Evolutionary conservation across 92 coral and sea anemone genomes (phyloP).

Genomic region (Blastomussa wellsi): DNA sequence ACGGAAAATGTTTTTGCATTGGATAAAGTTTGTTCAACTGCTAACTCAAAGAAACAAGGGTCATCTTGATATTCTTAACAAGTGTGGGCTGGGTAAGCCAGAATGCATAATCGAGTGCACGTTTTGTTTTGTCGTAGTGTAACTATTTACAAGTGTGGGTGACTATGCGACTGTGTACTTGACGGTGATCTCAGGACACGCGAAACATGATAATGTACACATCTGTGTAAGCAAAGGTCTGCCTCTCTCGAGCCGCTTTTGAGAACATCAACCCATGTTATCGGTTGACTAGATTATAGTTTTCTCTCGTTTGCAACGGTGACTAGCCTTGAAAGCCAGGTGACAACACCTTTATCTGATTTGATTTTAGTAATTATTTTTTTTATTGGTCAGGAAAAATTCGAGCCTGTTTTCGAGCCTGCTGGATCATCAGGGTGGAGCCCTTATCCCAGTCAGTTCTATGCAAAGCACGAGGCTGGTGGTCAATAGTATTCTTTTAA

Average conservation of each 20-base stretch:
- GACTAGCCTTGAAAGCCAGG: too few relatives aligned
- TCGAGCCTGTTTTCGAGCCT: too few relatives aligned
- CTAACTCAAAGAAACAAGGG: not conserved
- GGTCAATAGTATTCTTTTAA: too few relatives aligned
- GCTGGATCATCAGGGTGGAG: too few relatives aligned
- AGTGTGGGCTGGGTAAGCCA: not conserved
- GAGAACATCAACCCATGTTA: too few relatives aligned
- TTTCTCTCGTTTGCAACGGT: too few relatives aligned
- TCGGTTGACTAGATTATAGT: too few relatives aligned
- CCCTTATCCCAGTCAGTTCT: too few relatives aligned
- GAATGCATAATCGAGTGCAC: not conserved
- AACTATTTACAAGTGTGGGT: not conserved
- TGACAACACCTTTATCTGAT: too few relatives aligned
- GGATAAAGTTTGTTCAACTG: constrained; percentile 7
- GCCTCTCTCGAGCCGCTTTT: not conserved
- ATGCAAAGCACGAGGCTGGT: too few relatives aligned
- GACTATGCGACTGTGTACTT: not conserved
- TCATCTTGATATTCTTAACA: not conserved
- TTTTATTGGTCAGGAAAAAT: too few relatives aligned
- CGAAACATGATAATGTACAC: not conserved
- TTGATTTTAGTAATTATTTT: too few relatives aligned
- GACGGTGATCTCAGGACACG: not conserved
- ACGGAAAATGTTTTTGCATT: not conserved
- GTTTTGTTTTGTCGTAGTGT: not conserved
- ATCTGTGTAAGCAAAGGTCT: not conserved